A percentile compares a stretch with the other conserved stretches of the same genome.
Conservation (phyloP, 1,140 invertebrate genomes). For the Leptinotarsa undecemlineata region DNA sequence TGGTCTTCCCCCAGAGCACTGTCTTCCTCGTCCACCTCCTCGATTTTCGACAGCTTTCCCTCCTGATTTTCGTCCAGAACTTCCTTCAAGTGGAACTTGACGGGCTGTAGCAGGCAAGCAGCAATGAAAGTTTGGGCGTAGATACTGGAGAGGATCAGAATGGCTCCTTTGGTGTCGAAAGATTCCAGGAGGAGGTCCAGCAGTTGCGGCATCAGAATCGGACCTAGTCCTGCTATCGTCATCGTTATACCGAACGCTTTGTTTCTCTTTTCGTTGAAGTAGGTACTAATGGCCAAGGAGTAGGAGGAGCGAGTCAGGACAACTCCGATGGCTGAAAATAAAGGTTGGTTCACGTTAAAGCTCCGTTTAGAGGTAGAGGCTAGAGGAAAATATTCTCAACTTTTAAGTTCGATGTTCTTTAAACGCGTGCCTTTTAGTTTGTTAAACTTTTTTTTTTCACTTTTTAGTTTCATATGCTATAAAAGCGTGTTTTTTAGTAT, state of each 20-base stretch:
- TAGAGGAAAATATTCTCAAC: too few relatives aligned
- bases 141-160: slow-evolving; percentile 56
- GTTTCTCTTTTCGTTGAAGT: slow-evolving; percentile 56
- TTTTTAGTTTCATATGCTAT: too few relatives aligned
- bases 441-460: too few relatives aligned
- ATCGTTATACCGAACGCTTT: slow-evolving; percentile 56
- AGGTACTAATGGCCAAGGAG: slow-evolving; percentile 57
- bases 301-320: slow-evolving; percentile 66
- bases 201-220: slow-evolving; percentile 59
- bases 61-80: background rate
- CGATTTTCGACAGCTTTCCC: background rate
- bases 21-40: slow-evolving; percentile 4
- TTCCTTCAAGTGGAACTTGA: slow-evolving; percentile 58
- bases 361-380: too few relatives aligned
- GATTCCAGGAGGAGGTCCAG: slow-evolving; percentile 50
- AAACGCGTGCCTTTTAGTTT: too few relatives aligned
- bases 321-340: slow-evolving; percentile 60
- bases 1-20: slow-evolving; percentile 8
- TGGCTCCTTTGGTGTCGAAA: slow-evolving; percentile 54
- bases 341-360: too few relatives aligned
- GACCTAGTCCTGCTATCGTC: slow-evolving; percentile 57
- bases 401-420: too few relatives aligned
- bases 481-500: too few relatives aligned
- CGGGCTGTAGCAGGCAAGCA: slow-evolving; percentile 57
- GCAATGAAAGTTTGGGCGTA: slow-evolving; percentile 54